Evolutionary conservation across 2,888 invertebrate species (phyloP).

Genomic region (Tetrapedia diversipes): DNA sequence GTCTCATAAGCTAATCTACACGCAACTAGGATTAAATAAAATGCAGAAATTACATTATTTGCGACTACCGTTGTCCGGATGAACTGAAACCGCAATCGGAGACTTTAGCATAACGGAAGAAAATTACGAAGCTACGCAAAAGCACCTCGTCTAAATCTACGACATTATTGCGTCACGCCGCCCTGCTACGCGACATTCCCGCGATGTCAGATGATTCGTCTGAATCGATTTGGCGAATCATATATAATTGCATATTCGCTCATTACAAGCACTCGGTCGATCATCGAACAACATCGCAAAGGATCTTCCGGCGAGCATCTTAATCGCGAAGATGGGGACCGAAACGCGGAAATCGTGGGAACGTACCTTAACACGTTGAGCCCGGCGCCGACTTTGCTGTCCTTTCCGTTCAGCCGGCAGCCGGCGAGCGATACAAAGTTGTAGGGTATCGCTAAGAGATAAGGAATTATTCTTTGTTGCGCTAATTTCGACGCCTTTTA

Average conservation of each 20-base stretch:
- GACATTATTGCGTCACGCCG: conserved; percentile 3
- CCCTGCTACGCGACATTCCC: not conserved
- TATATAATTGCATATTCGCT: not conserved
- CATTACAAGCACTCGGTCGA: not conserved
- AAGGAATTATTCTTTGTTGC: too few relatives aligned
- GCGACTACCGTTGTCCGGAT: not conserved
- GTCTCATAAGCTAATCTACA: not conserved
- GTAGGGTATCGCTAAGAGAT: too few relatives aligned
- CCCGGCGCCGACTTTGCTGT: too few relatives aligned
- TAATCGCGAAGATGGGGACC: not conserved
- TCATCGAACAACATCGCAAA: conserved; percentile 1
- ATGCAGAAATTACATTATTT: conserved; percentile 8
- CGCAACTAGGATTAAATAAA: not conserved
- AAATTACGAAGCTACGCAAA: not conserved
- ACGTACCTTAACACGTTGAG: too few relatives aligned
- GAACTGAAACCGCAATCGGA: not conserved
- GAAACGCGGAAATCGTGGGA: not conserved
- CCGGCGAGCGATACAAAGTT: too few relatives aligned
- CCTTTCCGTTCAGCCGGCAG: too few relatives aligned
- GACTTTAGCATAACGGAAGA: not conserved
- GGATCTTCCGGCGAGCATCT: not conserved
- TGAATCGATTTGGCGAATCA: not conserved
- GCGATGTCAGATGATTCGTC: conserved; percentile 5
- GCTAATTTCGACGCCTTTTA: too few relatives aligned
- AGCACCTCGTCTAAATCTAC: not conserved